Evolutionary conservation across 2,888 invertebrate species (phyloP).

Genomic region (Blastobasis adustella): DNA sequence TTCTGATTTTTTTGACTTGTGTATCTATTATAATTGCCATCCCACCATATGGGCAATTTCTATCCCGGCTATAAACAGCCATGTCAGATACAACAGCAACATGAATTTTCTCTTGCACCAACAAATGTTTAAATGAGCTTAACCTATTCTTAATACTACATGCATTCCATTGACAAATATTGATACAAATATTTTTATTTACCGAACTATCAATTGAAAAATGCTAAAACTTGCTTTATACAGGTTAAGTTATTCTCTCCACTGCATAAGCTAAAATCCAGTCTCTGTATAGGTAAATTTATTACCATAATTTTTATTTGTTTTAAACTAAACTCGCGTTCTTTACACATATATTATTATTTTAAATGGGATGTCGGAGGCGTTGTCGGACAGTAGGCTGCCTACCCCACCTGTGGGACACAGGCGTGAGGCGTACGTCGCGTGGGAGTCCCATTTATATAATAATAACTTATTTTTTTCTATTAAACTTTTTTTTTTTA

Average conservation of each 20-base stretch:
- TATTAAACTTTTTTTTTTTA: too few species aligned
- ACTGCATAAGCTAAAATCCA: not conserved
- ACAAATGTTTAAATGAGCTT: not conserved
- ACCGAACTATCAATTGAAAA: not conserved
- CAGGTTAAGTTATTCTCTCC: not conserved
- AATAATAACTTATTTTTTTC: not conserved
- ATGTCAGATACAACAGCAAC: slow-evolving; percentile 11
- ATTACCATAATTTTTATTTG: too few species aligned
- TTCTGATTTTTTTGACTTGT: slow-evolving; percentile 3
- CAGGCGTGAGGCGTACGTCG: too few species aligned
- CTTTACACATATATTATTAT: too few species aligned
- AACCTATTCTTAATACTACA: not conserved
- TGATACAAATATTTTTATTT: not conserved
- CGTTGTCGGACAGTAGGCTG: too few species aligned
- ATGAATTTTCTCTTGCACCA: slow-evolving; percentile 4
- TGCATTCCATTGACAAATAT: not conserved
- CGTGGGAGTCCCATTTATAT: too few species aligned
- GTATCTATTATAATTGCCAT: not conserved
- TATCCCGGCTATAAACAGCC: slow-evolving; percentile 6
- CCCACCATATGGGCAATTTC: slow-evolving; percentile 4
- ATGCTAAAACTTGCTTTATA: not conserved
- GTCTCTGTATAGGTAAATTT: not conserved
- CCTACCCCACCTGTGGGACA: too few species aligned
- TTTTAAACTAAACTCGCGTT: too few species aligned
- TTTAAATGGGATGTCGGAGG: too few species aligned